Evolutionary conservation across 2,113 vertebrate genomes (phyloP), one percentile per base, ranked within the genome.

Genomic region (Vidua chalybeata): DNA sequence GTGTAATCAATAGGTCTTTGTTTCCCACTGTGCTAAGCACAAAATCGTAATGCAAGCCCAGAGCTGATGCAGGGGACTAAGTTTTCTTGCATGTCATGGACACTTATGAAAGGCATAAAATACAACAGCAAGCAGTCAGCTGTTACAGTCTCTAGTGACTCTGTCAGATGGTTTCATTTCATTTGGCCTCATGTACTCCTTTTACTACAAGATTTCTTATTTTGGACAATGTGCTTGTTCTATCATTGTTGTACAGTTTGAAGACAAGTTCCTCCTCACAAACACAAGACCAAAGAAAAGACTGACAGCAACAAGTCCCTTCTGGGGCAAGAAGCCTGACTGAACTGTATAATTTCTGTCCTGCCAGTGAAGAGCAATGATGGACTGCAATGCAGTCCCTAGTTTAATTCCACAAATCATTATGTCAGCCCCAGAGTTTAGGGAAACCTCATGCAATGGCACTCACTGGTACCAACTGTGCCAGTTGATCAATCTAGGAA

Each of bases 51-150:
- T 37, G 45, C 52, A 76, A 94, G 51, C 49, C 1, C 15, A 94
- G 83, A 94, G 84, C 6, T 71, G 48, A 68, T 78, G 58, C 45
- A 58, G 49, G 72, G 48, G 46, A 72, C 30, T 48, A 58, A 58
- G 35, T 77, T 87, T 91, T 90, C 66, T 45, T 63, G 43, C 26
- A 39, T 5, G 8, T 67, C 67, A 49, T 21, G 56, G 33, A 93
- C 91, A 88, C 16, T 43, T 95, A 67, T 76, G 78, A 90, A 97
- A 94, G 31, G 75, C 88, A 97, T 97, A 97, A 97, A 97, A 94
- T 74, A 84, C 46, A 87, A 93, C 23, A 80, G 39, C 39, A 90
- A 84, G 39, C 26, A 75, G 66, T 51, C 87, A 87, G 11, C 69
- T 16, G 4, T 76, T 54, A 43, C 39, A 54, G 46, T 84, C 49